Evolutionary conservation across 2,888 invertebrate species (phyloP).

Genomic region (Hypena proboscidalis): DNA sequence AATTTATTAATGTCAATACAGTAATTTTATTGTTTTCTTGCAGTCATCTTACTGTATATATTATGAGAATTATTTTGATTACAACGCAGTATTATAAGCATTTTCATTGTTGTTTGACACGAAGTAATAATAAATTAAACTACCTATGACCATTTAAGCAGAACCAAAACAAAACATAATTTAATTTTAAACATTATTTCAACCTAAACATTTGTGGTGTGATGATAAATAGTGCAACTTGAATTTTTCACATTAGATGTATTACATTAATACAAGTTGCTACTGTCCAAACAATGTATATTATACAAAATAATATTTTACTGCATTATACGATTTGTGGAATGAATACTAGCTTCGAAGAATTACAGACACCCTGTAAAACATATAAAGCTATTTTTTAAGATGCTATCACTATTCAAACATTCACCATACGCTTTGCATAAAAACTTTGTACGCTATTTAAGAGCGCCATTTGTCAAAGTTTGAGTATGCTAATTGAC

Average conservation of each 20-base stretch:
- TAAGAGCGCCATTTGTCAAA: too few species aligned
- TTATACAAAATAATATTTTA: background rate
- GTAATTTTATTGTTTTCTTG: conserved; percentile 9
- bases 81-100: background rate
- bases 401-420: background rate
- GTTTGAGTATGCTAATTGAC: too few species aligned
- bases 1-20: conserved; percentile 34
- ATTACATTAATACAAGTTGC: background rate
- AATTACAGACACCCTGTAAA: conserved; percentile 32
- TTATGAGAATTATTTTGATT: conserved; percentile 1
- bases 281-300: background rate
- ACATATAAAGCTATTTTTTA: conserved; percentile 2
- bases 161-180: too few species aligned
- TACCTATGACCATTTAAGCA: too few species aligned
- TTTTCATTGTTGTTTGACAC: too few species aligned
- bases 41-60: conserved; percentile 10
- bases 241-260: conserved; percentile 28
- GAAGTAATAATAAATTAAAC: too few species aligned
- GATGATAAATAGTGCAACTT: background rate
- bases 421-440: too few species aligned
- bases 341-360: conserved; percentile 27
- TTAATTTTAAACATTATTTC: too few species aligned
- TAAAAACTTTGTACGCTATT: too few species aligned
- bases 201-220: background rate
- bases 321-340: conserved; percentile 20